A percentile compares a stretch with the other conserved stretches of the same genome.
Conservation (phyloP, 1,140 invertebrate species). For the Harlomillsia oculata region DNA sequence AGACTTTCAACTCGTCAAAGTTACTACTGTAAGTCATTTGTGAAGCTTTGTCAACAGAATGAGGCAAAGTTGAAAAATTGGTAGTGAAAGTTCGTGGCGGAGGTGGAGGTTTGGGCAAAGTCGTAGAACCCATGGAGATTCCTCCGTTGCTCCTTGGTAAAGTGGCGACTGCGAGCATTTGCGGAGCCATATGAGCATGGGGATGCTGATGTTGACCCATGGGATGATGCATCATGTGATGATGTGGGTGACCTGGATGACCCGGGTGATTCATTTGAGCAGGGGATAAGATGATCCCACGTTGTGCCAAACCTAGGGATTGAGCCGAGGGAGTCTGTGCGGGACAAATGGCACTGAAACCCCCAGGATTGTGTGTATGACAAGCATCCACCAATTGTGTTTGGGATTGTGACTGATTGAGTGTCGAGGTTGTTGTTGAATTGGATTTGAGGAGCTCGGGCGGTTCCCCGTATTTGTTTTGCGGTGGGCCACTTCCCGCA, state of each 20-base stretch:
- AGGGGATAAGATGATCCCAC: background rate
- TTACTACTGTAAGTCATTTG: too few species aligned
- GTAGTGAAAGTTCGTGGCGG: constrained; percentile 22
- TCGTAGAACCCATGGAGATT: too few species aligned
- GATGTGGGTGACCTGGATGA: too few species aligned
- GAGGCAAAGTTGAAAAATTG: constrained; percentile 29
- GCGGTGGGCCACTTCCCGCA: too few species aligned
- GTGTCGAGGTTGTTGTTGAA: constrained; percentile 28
- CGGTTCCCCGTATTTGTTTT: constrained; percentile 29
- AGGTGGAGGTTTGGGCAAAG: constrained; percentile 17
- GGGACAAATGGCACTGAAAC: background rate
- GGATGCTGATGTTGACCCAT: constrained; percentile 4
- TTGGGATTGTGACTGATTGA: constrained; percentile 9
- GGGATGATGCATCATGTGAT: too few species aligned
- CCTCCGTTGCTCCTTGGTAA: constrained; percentile 27
- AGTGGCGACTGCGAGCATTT: constrained; percentile 22
- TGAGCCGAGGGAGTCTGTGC: background rate
- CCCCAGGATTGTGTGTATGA: constrained; percentile 2
- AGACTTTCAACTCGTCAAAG: too few species aligned
- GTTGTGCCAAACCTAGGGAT: constrained; percentile 1
- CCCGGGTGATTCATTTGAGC: constrained; percentile 19
- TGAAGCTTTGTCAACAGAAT: too few species aligned
- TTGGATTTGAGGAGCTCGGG: constrained; percentile 34
- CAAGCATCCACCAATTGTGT: constrained; percentile 12
- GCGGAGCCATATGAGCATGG: background rate